Conservation (phyloP, 2,113 vertebrate species). For the Hypanus sabinus region DNA sequence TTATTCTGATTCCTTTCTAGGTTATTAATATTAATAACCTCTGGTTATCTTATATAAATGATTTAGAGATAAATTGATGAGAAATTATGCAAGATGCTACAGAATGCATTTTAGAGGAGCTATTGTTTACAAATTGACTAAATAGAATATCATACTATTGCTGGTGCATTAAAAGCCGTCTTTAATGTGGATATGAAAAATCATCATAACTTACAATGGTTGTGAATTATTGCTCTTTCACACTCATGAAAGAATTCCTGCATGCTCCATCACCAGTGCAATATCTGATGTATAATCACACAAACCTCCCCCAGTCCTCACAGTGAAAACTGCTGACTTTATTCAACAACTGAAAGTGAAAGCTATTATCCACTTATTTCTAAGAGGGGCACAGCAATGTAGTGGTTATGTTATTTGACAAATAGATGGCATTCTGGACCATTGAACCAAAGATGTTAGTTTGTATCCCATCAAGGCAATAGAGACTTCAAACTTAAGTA, state of each 20-base stretch:
- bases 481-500: too few relatives aligned
- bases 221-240: conserved; percentile 24
- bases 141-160: conserved; percentile 20
- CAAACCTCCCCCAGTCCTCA: conserved; percentile 22
- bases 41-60: neutral
- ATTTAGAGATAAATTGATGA: conserved; percentile 1
- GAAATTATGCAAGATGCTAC: neutral
- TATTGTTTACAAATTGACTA: neutral
- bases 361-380: conserved; percentile 22
- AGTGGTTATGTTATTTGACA: too few relatives aligned
- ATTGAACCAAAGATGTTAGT: too few relatives aligned
- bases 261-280: conserved; percentile 14
- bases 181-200: conserved; percentile 14
- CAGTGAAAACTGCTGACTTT: conserved; percentile 32
- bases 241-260: conserved; percentile 31
- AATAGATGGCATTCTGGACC: too few relatives aligned
- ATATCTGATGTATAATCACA: conserved; percentile 33
- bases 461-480: too few relatives aligned
- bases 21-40: neutral
- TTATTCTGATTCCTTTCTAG: neutral
- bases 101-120: neutral
- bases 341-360: conserved; percentile 28
- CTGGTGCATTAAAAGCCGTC: conserved; percentile 4
- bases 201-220: neutral
- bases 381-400: too few relatives aligned